Evolutionary conservation across 2,113 vertebrate species (phyloP).

Genomic region (Tragelaphus scriptus): DNA sequence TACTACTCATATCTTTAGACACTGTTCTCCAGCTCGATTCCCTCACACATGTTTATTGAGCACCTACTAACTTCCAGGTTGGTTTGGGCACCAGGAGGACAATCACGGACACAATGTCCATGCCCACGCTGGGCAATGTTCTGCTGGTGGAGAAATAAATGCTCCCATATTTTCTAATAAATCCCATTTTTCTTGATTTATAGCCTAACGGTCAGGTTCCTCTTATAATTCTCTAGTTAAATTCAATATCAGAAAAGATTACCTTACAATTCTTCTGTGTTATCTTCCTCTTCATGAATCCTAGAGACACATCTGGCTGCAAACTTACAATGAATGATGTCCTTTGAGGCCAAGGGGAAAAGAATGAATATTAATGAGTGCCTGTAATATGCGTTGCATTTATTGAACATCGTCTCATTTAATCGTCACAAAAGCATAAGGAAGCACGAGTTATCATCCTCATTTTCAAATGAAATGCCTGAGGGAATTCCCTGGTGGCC

Average conservation of each 20-base stretch:
- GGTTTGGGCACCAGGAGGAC: not conserved
- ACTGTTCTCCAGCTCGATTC: not conserved
- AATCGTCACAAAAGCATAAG: not conserved
- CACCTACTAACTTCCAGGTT: not conserved
- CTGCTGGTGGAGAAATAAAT: not conserved
- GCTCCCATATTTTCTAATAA: not conserved
- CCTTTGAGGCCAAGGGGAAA: not conserved
- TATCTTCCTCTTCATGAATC: not conserved
- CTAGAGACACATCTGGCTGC: not conserved
- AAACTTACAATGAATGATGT: not conserved
- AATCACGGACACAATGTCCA: not conserved
- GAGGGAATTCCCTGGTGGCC: not conserved
- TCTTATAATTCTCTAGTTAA: not conserved
- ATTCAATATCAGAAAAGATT: not conserved
- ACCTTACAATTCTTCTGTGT: not conserved
- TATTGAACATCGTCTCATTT: not conserved
- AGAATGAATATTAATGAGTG: not conserved
- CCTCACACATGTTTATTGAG: not conserved
- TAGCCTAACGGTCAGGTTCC: not conserved
- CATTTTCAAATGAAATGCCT: not conserved
- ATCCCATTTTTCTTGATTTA: not conserved
- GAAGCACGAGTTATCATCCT: not conserved
- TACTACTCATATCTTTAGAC: not conserved
- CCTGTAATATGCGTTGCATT: not conserved
- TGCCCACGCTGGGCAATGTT: accelerated